Evolutionary conservation across 2,888 invertebrate genomes (phyloP), one percentile per base, ranked within the genome.

Genomic region (Dynastes maya): DNA sequence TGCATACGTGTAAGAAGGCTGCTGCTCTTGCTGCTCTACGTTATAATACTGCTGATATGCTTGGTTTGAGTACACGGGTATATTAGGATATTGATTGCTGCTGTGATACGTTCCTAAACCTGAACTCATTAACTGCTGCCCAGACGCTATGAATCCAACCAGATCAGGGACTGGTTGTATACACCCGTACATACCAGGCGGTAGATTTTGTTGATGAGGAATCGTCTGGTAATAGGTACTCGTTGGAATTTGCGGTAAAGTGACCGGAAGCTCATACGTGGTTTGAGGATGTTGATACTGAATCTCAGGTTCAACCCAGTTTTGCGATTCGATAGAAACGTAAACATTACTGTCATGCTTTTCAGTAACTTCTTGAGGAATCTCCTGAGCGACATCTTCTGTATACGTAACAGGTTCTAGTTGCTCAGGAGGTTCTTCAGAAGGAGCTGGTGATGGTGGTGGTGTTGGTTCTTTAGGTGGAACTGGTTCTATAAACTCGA

Each of bases 61-160:
- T 76, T 80, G 79, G 61, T 79, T 79, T 58, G 71, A 65, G 61
- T 80, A 79, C 16, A 78, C 74, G 79, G 83, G 72, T 78, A 84
- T 61, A 81, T 81, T 83, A 22, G 80, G 77, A 40, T 82, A 82
- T 53, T 83, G 81, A 76, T 77, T 80, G 11, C 82, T 78, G 55
- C 82, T 84, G 74, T 88, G 90, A 83, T 90, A 91, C 22, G 89
- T 88, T 65, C 89, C 90, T 78, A 91, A 85, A 82, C 90, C 90
- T 5, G 91, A 89, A 83, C 88, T 89, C 78, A 89, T 85, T 68
- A 89, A 81, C 77, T 89, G 89, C 81, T 89, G 88, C 5, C 88
- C 88, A n/a, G 89, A 87, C 45, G 89, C 88, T 77, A 91, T 90
- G 80, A 90, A 91, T 40, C 89, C 90, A 6, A 90, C 89, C 81